phyloP scores from a whole-genome alignment of 2,113 vertebrate genomes.

The Phasianus colchicus region DNA sequence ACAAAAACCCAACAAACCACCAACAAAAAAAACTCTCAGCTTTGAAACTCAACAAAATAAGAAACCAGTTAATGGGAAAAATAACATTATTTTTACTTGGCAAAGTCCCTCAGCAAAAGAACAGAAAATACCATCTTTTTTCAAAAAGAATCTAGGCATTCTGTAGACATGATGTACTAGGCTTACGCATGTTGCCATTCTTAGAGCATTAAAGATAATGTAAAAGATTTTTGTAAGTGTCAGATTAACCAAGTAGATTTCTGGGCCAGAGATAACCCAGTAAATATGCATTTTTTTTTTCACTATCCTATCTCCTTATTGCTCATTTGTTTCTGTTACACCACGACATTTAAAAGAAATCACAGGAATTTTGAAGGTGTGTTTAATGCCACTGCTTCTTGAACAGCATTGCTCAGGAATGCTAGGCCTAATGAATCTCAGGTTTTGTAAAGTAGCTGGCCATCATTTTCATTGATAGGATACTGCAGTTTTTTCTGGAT shows the following conservation, averaged over 20 bases:
- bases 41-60: neutral
- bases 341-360: neutral
- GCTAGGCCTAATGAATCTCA: neutral
- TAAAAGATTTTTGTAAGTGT: neutral
- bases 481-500: neutral
- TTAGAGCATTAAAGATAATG: neutral
- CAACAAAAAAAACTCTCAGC: neutral
- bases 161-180: neutral
- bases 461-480: neutral
- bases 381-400: neutral
- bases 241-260: neutral
- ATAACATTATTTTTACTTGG: neutral
- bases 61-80: neutral
- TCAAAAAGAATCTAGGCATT: neutral
- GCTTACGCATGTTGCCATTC: neutral
- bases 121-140: neutral
- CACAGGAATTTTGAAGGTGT: neutral
- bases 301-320: neutral
- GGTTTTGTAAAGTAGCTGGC: neutral
- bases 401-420: neutral
- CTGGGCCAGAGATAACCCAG: neutral
- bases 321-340: conserved; percentile 8
- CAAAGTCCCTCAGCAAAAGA: neutral
- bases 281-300: neutral
- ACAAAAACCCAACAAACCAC: neutral